Evolutionary conservation across 2,888 invertebrate genomes (phyloP).

Genomic region (Oscheius onirici): DNA sequence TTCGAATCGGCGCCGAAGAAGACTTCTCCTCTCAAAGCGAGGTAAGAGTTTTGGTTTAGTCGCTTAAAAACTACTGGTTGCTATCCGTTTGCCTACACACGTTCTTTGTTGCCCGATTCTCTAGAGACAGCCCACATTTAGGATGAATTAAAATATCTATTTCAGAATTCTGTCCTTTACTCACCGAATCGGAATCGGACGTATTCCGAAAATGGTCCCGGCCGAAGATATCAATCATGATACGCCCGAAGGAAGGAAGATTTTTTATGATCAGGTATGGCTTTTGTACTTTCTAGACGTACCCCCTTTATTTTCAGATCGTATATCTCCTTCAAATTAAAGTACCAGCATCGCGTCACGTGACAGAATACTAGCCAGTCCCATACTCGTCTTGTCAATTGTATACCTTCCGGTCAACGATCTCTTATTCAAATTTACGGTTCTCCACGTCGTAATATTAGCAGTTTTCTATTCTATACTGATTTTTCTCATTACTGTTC

Average conservation of each 20-base stretch:
- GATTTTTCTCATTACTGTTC: too few relatives aligned
- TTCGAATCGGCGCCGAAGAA: background rate
- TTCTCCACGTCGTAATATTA: too few relatives aligned
- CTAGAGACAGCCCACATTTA: background rate
- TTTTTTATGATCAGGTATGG: slow-evolving; percentile 30
- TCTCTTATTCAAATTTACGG: too few relatives aligned
- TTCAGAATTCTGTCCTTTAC: slow-evolving; percentile 24
- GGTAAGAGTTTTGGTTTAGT: background rate
- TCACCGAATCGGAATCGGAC: slow-evolving; percentile 22
- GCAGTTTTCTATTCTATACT: too few relatives aligned
- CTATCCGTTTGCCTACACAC: background rate
- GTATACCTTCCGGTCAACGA: too few relatives aligned
- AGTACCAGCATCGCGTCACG: too few relatives aligned
- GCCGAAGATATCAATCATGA: slow-evolving; percentile 32
- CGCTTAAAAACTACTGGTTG: background rate
- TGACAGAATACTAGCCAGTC: too few relatives aligned
- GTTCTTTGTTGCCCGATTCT: background rate
- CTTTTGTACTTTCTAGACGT: background rate
- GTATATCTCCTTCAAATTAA: too few relatives aligned
- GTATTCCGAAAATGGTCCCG: slow-evolving; percentile 25
- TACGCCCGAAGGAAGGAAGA: slow-evolving; percentile 24
- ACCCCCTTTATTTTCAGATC: too few relatives aligned
- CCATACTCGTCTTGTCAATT: too few relatives aligned
- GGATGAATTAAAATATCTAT: background rate
- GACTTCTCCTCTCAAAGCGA: background rate